Percentiles rank a stretch among this genome's conserved stretches.
These are phyloP conservation scores for Bradypodion pumilum DNA, from an alignment of 2,797 vertebrate species.

Conservation along the genomic window DNA sequence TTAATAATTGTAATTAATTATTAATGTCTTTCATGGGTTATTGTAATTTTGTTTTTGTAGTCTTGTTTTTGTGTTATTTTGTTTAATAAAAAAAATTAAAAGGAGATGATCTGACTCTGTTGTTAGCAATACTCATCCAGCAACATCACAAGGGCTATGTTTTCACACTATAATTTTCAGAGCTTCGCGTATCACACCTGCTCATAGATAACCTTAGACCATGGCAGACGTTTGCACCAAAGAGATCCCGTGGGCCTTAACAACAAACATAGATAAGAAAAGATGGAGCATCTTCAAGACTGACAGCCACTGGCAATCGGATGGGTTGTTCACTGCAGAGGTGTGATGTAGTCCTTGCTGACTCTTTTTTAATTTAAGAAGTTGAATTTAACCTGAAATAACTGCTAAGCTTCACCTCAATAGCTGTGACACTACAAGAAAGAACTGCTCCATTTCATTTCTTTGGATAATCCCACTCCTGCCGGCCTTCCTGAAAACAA, in stretches of 20 bases:
- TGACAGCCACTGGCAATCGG: background rate
- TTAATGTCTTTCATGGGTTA: too few relatives aligned
- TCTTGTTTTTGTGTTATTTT: too few relatives aligned
- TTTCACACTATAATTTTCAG: background rate
- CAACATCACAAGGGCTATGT: background rate
- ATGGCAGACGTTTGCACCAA: background rate
- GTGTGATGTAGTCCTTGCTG: background rate
- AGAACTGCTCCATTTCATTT: conserved; percentile 37
- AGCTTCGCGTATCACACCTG: background rate
- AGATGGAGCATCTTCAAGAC: background rate
- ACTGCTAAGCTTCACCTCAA: background rate
- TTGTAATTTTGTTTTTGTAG: too few relatives aligned
- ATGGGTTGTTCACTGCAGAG: too few relatives aligned
- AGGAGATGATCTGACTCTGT: background rate
- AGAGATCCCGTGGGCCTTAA: background rate
- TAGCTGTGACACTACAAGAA: background rate
- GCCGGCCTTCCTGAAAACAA: conserved; percentile 48
- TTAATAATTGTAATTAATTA: too few relatives aligned
- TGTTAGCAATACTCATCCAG: too few relatives aligned
- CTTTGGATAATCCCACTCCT: conserved; percentile 53
- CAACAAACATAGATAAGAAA: background rate
- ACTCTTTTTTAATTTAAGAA: background rate
- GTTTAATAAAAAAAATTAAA: too few relatives aligned
- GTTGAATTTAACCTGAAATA: background rate
- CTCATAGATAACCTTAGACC: background rate